A percentile compares a stretch with the other conserved stretches of the same genome.
These are phyloP conservation scores for Ormyrus pomaceus DNA, from an alignment of 2,888 invertebrate species.

Conservation along the genomic window DNA sequence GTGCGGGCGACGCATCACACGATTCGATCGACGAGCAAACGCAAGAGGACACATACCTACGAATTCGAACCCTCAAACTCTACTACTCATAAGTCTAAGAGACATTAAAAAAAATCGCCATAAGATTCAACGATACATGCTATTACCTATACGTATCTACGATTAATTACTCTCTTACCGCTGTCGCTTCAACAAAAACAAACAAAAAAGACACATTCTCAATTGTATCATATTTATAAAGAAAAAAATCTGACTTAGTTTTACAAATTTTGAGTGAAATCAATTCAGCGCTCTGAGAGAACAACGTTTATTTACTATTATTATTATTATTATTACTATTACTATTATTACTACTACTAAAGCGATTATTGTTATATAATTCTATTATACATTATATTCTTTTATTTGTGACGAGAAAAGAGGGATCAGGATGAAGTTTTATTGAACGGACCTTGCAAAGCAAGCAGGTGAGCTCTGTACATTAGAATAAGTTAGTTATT, in stretches of 20 bases:
- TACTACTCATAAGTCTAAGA: conserved; percentile 62
- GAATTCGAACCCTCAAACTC: conserved; percentile 63
- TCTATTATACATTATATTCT: conserved; percentile 39
- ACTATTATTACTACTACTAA: conserved; percentile 19
- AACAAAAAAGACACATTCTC: conserved; percentile 60
- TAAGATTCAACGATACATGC: conserved; percentile 73
- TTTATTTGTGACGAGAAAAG: conserved; percentile 54
- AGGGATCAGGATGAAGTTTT: conserved; percentile 62
- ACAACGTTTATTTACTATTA: conserved; percentile 53
- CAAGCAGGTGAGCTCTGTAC: conserved; percentile 65
- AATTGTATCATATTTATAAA: conserved; percentile 72
- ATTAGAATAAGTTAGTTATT: conserved; percentile 67
- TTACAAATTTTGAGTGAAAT: conserved; percentile 68
- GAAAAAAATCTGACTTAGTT: conserved; percentile 71
- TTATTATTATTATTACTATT: conserved; percentile 40
- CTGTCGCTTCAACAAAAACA: conserved; percentile 67
- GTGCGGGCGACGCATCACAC: conserved; percentile 63
- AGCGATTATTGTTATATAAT: conserved; percentile 30
- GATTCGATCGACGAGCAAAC: conserved; percentile 64
- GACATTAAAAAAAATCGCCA: conserved; percentile 68
- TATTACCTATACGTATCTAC: conserved; percentile 70
- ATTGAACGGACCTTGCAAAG: conserved; percentile 63
- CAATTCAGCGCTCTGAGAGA: conserved; percentile 66
- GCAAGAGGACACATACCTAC: conserved; percentile 65
- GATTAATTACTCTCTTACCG: conserved; percentile 72